Evolutionary conservation across 2,113 vertebrate genomes (phyloP).

Genomic region (Paratilapia polleni): DNA sequence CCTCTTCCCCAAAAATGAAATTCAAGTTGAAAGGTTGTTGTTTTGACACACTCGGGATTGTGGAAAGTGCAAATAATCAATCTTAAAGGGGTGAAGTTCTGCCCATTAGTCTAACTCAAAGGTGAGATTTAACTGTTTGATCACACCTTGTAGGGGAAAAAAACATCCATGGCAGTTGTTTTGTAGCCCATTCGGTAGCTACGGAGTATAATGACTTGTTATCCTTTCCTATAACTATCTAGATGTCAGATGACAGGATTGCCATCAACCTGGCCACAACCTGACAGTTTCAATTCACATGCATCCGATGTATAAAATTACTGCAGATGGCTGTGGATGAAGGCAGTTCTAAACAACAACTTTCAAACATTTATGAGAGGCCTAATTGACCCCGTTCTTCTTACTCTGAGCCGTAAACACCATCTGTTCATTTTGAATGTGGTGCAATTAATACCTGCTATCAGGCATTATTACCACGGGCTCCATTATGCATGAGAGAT

Average conservation of each 20-base stretch:
- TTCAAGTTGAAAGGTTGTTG: neutral
- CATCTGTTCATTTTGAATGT: slow-evolving; percentile 49
- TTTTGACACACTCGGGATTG: neutral
- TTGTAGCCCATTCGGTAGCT: neutral
- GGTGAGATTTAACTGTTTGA: neutral
- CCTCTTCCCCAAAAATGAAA: neutral
- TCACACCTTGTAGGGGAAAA: neutral
- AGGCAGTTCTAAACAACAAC: slow-evolving; percentile 4
- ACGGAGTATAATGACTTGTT: neutral
- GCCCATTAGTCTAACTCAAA: neutral
- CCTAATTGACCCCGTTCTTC: slow-evolving; percentile 55
- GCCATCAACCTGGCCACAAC: neutral
- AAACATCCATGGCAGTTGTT: neutral
- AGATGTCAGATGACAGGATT: neutral
- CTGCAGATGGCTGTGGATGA: neutral
- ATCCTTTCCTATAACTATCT: neutral
- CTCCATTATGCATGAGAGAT: slow-evolving; percentile 70
- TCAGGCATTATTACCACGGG: slow-evolving; percentile 31
- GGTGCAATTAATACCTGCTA: slow-evolving; percentile 45
- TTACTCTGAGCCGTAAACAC: slow-evolving; percentile 18
- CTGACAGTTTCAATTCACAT: neutral
- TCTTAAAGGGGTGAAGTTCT: neutral
- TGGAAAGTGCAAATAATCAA: neutral
- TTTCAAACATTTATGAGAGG: slow-evolving; percentile 53
- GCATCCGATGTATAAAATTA: neutral